Base-by-base conservation (phyloP, 1,140 invertebrate species). In the Triops cancriformis region DNA sequence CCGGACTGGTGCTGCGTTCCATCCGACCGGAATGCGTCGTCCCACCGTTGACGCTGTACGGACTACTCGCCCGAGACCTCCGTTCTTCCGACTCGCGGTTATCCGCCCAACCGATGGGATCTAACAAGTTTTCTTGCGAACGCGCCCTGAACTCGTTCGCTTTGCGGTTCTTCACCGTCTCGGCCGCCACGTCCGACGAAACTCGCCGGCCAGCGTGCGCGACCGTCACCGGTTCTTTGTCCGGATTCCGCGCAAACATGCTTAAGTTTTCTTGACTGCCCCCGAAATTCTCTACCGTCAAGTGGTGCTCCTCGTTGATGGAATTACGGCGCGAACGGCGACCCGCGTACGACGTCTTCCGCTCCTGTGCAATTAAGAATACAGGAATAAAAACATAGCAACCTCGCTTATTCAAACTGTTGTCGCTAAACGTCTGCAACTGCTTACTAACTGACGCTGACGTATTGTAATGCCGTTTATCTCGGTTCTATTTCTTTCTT, bases 201-300 rank as follows among this genome's bases (percentile, higher is more conserved):
- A 72, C 42, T 31, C 74, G 43, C 75, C 72, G 79, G 80, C 18
- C 81, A 79, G 10, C 75, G n/a, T 31, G 82, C 73, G n/a, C 78
- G 11, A 87, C 88, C 23, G 87, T 85, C 11, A 87, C 89, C 2
- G 89, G 84, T 80, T 90, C 91, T 84, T 94, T 94, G 84, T 93
- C 92, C 0, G 92, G 91, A 87, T 94, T 91, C 81, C 87, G 87
- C 51, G 87, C 88, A 80, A 87, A 87, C 81, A 88, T 87, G 83
- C 87, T 89, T 82, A 88, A 84, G 82, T 90, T 90, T 83, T 87
- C 93, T 87, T 94, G 92, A 45, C 82, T 83, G 90, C 93, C 94
- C 37, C 94, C 94, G 85, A 96, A 95, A 85, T 96, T 95, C 86
- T 96, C 94, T 37, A 95, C 91, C 0, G 94, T 95, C 79, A 96